Evolutionary conservation across 2,797 vertebrate species (phyloP).

Genomic region (Neosilurus mollespiculum): DNA sequence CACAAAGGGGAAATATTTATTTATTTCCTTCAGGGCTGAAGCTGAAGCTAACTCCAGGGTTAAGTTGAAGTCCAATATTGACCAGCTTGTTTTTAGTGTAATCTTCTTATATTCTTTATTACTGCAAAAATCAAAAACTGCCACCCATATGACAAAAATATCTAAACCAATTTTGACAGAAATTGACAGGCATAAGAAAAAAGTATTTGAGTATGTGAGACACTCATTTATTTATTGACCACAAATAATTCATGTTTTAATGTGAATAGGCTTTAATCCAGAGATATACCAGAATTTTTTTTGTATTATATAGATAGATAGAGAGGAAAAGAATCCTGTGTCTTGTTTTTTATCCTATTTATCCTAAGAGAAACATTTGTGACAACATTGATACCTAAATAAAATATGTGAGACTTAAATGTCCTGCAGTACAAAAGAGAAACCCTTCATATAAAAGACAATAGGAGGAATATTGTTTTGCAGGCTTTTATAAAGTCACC

Average conservation of each 20-base stretch:
- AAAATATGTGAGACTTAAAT: neutral
- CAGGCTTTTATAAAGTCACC: slow-evolving; percentile 30
- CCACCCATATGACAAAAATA: neutral
- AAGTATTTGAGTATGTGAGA: neutral
- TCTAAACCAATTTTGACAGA: neutral
- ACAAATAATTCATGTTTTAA: neutral
- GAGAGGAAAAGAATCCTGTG: too few relatives aligned
- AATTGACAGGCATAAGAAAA: neutral
- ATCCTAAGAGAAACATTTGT: neutral
- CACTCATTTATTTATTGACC: neutral
- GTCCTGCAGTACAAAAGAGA: neutral
- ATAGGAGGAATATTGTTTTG: slow-evolving; percentile 28
- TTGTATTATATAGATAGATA: too few relatives aligned
- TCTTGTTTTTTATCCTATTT: neutral
- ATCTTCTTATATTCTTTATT: neutral
- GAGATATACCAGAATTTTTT: neutral
- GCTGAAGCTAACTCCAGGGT: too few relatives aligned
- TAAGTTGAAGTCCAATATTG: neutral
- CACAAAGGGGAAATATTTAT: too few relatives aligned
- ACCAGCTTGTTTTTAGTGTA: neutral
- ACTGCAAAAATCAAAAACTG: neutral
- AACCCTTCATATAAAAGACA: slow-evolving; percentile 33
- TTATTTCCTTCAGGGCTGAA: too few relatives aligned
- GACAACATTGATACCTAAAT: neutral
- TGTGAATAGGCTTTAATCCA: neutral